Percentiles rank a stretch among this genome's conserved stretches.
Evolutionary conservation across 2,113 vertebrate species (phyloP).

Genomic region (Anthoscopus minutus): DNA sequence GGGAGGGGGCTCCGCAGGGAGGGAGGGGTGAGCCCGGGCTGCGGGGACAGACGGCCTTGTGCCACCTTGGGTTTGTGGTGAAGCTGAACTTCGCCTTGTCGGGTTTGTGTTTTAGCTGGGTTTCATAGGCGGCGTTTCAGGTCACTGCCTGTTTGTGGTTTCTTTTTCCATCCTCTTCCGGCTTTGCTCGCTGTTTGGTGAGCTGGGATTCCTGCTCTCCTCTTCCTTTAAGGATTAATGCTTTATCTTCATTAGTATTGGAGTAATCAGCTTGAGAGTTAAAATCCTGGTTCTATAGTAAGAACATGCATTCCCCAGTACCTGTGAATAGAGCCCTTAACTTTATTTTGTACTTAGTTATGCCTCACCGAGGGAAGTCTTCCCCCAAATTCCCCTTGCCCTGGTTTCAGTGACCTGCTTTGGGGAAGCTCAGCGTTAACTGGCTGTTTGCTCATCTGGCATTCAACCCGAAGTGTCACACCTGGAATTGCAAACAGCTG

Average conservation of each 20-base stretch:
- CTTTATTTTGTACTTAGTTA: fast-evolving
- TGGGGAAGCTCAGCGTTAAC: background rate
- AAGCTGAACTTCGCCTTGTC: fast-evolving
- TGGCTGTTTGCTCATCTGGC: background rate
- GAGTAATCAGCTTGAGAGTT: background rate
- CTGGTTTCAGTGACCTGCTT: background rate
- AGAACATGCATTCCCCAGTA: fast-evolving
- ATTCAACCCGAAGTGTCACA: background rate
- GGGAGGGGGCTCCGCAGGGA: background rate
- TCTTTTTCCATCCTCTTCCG: background rate
- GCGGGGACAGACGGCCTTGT: fast-evolving
- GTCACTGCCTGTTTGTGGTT: background rate
- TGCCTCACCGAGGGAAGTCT: fast-evolving
- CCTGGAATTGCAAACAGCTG: background rate
- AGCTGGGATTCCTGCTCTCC: fast-evolving
- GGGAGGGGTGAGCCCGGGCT: background rate
- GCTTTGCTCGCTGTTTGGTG: background rate
- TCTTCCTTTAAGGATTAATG: background rate
- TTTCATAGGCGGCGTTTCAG: background rate
- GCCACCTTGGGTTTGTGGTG: fast-evolving
- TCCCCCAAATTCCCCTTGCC: fast-evolving
- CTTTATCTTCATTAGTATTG: background rate
- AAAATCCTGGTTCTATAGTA: background rate
- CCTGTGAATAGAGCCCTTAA: background rate
- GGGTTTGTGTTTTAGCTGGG: background rate